These are phyloP conservation scores for Caerostris extrusa DNA, from an alignment of 1,140 invertebrate species.

Conservation along the genomic window DNA sequence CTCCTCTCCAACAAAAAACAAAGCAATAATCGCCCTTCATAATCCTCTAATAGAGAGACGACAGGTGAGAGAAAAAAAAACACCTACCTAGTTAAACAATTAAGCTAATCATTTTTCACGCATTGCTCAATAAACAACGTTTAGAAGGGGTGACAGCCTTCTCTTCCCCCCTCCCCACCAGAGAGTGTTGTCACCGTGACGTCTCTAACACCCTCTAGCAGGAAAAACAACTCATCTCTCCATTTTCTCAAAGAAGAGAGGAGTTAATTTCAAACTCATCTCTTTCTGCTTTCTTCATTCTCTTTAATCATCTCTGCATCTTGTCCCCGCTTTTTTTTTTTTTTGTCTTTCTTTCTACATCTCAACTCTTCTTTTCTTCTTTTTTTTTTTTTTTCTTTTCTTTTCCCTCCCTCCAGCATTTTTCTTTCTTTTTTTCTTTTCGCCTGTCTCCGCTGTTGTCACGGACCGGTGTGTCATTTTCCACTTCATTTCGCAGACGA, in stretches of 20 bases:
- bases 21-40: conserved; percentile 7
- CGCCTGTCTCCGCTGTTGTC: conserved; percentile 10
- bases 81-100: conserved; percentile 39
- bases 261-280: conserved; percentile 42
- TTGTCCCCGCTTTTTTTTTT: background rate
- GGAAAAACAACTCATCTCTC: background rate
- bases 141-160: background rate
- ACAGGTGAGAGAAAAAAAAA: background rate
- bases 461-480: conserved; percentile 8
- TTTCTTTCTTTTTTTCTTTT: background rate
- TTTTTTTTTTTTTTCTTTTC: background rate
- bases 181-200: conserved; percentile 10
- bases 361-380: background rate
- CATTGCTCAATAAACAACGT: conserved; percentile 6
- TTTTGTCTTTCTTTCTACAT: background rate
- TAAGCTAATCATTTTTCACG: conserved; percentile 36
- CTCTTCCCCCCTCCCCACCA: background rate
- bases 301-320: conserved; percentile 35
- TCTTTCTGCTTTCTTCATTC: conserved; percentile 21
- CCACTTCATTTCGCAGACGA: conserved; percentile 17
- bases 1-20: background rate
- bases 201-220: conserved; percentile 26
- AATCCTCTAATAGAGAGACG: conserved; percentile 14
- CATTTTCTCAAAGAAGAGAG: background rate
- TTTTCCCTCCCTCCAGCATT: background rate